phyloP scores from a whole-genome alignment of 2,888 invertebrate genomes.

The Rhorus exstirpatorius region DNA sequence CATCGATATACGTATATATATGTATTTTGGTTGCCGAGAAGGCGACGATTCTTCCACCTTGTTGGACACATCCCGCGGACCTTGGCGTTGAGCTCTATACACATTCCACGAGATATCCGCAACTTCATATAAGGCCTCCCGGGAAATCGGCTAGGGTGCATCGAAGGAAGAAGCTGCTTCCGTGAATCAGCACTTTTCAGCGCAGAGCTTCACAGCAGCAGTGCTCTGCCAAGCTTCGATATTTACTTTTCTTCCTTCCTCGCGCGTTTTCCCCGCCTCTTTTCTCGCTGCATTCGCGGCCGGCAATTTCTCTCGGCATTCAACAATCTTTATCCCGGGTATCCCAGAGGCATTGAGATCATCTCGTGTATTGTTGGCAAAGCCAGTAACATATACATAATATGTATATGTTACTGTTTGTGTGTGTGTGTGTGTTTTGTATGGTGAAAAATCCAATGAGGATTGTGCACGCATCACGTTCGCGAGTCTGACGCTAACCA shows the following conservation, averaged over 20 bases:
- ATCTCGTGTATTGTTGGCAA: conserved; percentile 64
- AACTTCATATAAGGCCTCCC: conserved; percentile 53
- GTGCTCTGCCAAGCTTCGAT: conserved; percentile 43
- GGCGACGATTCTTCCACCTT: conserved; percentile 30
- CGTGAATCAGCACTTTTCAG: conserved; percentile 18
- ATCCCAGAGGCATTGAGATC: conserved; percentile 65
- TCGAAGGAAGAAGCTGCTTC: conserved; percentile 52
- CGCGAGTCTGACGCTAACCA: conserved; percentile 28
- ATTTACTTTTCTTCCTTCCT: conserved; percentile 61
- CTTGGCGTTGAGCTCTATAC: conserved; percentile 27
- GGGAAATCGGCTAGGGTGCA: conserved; percentile 27
- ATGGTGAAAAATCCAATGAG: conserved; percentile 28
- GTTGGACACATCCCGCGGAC: conserved; percentile 46
- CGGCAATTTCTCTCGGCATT: conserved; percentile 40
- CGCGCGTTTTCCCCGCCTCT: conserved; percentile 1
- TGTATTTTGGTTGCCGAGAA: no score
- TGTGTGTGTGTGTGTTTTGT: conserved; percentile 18
- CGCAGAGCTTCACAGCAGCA: neutral
- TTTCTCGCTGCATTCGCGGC: conserved; percentile 44
- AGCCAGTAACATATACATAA: conserved; percentile 8
- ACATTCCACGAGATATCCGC: conserved; percentile 34
- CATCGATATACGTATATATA: no score
- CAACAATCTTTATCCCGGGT: conserved; percentile 32
- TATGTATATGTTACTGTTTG: no score
- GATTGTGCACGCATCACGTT: conserved; percentile 31